A percentile compares a stretch with the other conserved stretches of the same genome.
These are phyloP conservation scores for Cladopsammia gracilis DNA, from an alignment of 64 coral and sea anemone genomes.

Conservation along the genomic window DNA sequence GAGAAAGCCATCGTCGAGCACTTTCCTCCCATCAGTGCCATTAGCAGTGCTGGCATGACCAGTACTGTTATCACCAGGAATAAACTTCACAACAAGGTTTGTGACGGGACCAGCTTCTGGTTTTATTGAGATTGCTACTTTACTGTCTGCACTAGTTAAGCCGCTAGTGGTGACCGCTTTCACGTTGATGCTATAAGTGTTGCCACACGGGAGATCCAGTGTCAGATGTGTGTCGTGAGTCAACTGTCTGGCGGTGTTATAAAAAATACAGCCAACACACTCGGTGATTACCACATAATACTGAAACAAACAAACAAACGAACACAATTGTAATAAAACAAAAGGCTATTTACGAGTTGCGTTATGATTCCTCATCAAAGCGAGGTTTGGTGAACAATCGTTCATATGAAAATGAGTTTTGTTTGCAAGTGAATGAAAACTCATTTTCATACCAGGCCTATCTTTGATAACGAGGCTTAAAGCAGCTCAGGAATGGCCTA, in stretches of 20 bases:
- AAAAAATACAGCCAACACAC: neutral
- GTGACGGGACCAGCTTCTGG: neutral
- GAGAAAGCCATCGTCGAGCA: neutral
- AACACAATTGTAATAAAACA: too few species aligned
- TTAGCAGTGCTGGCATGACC: too few species aligned
- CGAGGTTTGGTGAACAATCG: too few species aligned
- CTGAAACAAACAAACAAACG: neutral
- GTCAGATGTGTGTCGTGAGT: neutral
- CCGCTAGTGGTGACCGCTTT: neutral
- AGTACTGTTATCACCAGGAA: neutral
- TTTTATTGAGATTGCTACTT: neutral
- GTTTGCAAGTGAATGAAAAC: too few species aligned
- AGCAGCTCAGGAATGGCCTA: too few species aligned
- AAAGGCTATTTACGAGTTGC: too few species aligned
- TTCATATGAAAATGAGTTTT: too few species aligned
- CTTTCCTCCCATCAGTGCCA: too few species aligned
- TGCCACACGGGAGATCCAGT: neutral
- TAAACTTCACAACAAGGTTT: neutral
- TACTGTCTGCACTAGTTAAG: neutral
- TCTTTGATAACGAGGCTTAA: too few species aligned
- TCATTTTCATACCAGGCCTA: too few species aligned
- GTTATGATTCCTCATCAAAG: too few species aligned
- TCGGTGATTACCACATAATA: neutral
- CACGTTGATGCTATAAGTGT: neutral
- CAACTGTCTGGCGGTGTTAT: neutral